phyloP scores from a whole-genome alignment of 2,113 vertebrate species.

The Paedocypris sp. region DNA sequence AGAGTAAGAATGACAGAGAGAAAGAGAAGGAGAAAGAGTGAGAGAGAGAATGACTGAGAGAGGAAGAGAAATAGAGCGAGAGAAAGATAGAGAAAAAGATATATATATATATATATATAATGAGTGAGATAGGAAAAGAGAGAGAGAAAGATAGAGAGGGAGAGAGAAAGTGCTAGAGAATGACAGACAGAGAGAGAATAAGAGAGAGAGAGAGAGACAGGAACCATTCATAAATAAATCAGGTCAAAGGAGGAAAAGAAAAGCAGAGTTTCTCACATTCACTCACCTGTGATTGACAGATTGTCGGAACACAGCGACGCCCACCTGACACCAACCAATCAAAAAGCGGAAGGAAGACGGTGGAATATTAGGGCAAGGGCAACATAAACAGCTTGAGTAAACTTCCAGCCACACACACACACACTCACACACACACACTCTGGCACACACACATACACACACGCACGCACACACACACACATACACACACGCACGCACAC shows the following conservation, averaged over 20 bases:
- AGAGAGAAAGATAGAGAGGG: too few relatives aligned
- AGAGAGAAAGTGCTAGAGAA: too few relatives aligned
- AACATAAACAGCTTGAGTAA: not conserved
- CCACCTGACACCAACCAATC: slow-evolving; percentile 24
- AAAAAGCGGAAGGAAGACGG: slow-evolving; percentile 28
- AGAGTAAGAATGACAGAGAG: not conserved
- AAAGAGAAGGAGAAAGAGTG: not conserved
- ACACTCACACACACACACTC: slow-evolving; percentile 9
- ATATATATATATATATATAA: too few relatives aligned
- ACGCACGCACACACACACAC: not conserved
- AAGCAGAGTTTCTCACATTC: not conserved
- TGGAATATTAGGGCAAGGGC: slow-evolving; percentile 1
- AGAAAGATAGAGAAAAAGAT: too few relatives aligned
- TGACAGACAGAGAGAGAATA: too few relatives aligned
- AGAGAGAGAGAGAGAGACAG: too few relatives aligned
- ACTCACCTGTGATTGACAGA: slow-evolving; percentile 13
- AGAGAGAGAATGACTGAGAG: not conserved
- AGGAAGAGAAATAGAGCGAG: not conserved
- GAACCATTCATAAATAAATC: too few relatives aligned
- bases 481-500: not conserved
- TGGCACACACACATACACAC: not conserved
- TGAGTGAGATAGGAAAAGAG: too few relatives aligned
- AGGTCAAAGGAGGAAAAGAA: too few relatives aligned
- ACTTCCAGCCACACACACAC: not conserved
- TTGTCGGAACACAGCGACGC: slow-evolving; percentile 12